Base-by-base conservation (phyloP, 2,797 vertebrate genomes). In the Phrynocephalus vlangalii region DNA sequence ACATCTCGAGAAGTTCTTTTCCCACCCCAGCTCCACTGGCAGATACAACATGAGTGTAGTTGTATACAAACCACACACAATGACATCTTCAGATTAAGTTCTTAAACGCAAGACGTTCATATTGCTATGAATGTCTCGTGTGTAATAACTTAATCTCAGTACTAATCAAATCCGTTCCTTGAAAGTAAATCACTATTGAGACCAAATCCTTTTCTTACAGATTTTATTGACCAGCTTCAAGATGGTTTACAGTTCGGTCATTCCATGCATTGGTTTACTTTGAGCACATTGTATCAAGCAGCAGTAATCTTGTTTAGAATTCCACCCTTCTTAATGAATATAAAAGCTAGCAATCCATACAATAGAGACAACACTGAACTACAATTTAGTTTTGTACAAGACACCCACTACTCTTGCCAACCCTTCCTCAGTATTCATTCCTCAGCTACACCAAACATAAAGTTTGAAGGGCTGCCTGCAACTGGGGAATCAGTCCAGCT, bases 151-250 rank as follows among this genome's bases (percentile, higher is more conserved):
- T 50, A 50, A 48, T 33, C 28, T 24, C 63, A 56, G 13, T 28
- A 28, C 13, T 22, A 48, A 2, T 10, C 24, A 22, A 24, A 38
- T 26, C 52, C 4, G 7, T 18, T 88, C 33, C 28, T n/a, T 48
- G 44, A 60, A 18, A 8, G 16, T 18, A 88, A 88, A 24, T 70
- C 68, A 72, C 28, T 48, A 26, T 20, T 9, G 5, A 83, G 30
- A 71, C 75, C 33, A 44, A 18, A n/a, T 85, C 83, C 44, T 70
- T 79, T 88, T 76, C 60, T 56, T 1, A 44, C 67, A 78, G 60
- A 80, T 88, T 88, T 88, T 88, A 88, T 88, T 88, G 63, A 68
- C 71, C 87, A 81, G 77, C 79, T 88, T 88, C 63, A 68, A 85
- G 87, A 56, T 85, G 72, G 78, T 76, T 82, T 81, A 88, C 78